Evolutionary conservation across 1,140 invertebrate genomes (phyloP).

Genomic region (Microplitis demolitor): DNA sequence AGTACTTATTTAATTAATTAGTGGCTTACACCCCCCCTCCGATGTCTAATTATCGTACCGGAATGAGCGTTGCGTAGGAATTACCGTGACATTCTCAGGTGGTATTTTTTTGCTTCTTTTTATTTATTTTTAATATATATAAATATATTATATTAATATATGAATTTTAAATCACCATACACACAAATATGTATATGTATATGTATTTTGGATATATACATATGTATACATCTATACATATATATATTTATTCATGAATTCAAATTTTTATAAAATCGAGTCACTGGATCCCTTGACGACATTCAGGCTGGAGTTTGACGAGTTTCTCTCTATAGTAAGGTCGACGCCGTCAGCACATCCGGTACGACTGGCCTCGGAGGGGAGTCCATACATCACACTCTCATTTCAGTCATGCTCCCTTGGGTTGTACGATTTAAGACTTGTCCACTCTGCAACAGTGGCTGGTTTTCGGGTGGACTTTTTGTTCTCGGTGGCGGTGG

Average conservation of each 20-base stretch:
- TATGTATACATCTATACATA: neutral
- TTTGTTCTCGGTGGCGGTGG: conserved; percentile 65
- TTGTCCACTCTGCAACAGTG: conserved; percentile 57
- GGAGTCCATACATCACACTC: conserved; percentile 75
- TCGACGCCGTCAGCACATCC: conserved; percentile 57
- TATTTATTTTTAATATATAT: neutral
- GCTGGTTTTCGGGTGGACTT: conserved; percentile 65
- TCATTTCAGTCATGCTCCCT: conserved; percentile 80
- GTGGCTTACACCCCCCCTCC: conserved; percentile 23
- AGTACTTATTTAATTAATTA: neutral
- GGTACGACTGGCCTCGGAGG: conserved; percentile 56
- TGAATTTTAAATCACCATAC: too few species aligned
- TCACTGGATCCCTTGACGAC: conserved; percentile 1
- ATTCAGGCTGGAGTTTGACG: conserved; percentile 19
- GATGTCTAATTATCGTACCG: conserved; percentile 19
- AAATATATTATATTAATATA: neutral
- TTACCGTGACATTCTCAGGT: conserved; percentile 12
- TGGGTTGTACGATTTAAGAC: conserved; percentile 68
- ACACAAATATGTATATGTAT: too few species aligned
- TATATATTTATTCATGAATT: neutral
- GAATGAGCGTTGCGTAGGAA: conserved; percentile 10
- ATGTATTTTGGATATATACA: neutral
- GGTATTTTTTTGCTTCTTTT: neutral
- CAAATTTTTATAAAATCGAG: neutral
- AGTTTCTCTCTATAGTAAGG: conserved; percentile 48